Base-by-base conservation (phyloP, 2,888 invertebrate genomes). In the Agrotis puta region DNA sequence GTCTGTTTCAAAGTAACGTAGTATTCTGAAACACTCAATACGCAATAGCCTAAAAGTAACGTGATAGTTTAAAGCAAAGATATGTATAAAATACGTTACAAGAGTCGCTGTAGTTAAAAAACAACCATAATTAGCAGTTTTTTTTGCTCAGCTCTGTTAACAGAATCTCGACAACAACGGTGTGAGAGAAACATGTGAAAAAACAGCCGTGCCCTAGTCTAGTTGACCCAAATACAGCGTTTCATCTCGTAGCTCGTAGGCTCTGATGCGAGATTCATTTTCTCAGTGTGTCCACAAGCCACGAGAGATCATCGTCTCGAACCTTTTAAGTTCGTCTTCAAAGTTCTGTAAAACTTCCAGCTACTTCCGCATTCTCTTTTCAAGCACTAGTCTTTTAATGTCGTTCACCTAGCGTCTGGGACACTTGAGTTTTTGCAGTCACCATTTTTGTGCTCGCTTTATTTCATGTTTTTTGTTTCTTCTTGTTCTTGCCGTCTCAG, bases 151-250 rank as follows among this genome's bases (percentile, higher is more conserved):
- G 1, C 11, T 39, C 65, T 76, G 70, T 73, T 80, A 80, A 84
- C 78, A 83, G 77, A 74, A 77, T 77, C 70, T 74, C 77, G 69
- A 81, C 74, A 81, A 77, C 77, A 72, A 77, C 72, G 77, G 76
- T 72, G 78, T 69, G 74, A 79, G 79, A 74, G 76, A 68, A 81
- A 81, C 77, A 85, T 83, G 85, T 81, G 79, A 84, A 84, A 87
- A 86, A 86, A 80, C 82, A 82, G 67, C 76, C 81, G 84, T 85
- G 84, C 78, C 82, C 84, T 76, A 80, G 87, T 87, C 72, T 85
- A 88, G 91, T 89, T 93, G 93, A 93, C 93, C 93, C 84, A 92
- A 88, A 93, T 92, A 90, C 73, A 83, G 79, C 75, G 84, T 87
- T 90, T 85, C 88, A 88, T 87, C 86, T 87, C 81, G 77, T 62